Evolutionary conservation across 2,113 vertebrate genomes (phyloP), one percentile per base, ranked within the genome.

Genomic region (Spea multiplicata): DNA sequence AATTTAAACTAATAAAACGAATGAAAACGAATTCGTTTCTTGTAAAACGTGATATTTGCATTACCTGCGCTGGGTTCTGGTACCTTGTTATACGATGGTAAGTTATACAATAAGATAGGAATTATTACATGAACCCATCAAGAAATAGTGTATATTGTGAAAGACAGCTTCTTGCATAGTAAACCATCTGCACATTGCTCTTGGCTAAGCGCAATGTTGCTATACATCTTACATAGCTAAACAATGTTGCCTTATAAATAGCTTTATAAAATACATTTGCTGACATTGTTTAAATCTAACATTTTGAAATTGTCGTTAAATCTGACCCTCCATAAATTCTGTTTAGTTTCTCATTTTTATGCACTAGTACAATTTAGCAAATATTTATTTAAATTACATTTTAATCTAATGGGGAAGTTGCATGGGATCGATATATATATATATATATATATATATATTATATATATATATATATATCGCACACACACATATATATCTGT

Each of bases 181-280:
- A 30, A 30, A 30, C 1, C 30, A 30, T 30, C 30, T 30, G 16
- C 5, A 45, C 52, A 59, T 72, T 59, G 45, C 71, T 72, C 30
- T 45, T 57, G 44, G 30, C 53, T 72, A 72, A 72, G 52, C 49
- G 52, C 45, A 44, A 13, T 57, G 52, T 45, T 72, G 71, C 53
- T 5, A 59, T 72, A 59, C 14, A 59, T 72, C 50, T 72, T 45
- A 72, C 59, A 72, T 13, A 59, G 57, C 70, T 72, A 72, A 72
- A 72, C 53, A 72, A 72, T 17, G 16, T 64, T 30, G n/a, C 61
- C n/a, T 64, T 64, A 17, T 64, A 30, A 30, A 30, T 72, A 53
- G 71, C 57, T 72, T 48, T 72, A 55, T 72, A 57, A 17, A 13
- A 53, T 72, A 16, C 30, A 57, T 72, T 72, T 50, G 9, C 30